Evolutionary conservation across 1,140 invertebrate species (phyloP).

Genomic region (Saccostrea glomerata): DNA sequence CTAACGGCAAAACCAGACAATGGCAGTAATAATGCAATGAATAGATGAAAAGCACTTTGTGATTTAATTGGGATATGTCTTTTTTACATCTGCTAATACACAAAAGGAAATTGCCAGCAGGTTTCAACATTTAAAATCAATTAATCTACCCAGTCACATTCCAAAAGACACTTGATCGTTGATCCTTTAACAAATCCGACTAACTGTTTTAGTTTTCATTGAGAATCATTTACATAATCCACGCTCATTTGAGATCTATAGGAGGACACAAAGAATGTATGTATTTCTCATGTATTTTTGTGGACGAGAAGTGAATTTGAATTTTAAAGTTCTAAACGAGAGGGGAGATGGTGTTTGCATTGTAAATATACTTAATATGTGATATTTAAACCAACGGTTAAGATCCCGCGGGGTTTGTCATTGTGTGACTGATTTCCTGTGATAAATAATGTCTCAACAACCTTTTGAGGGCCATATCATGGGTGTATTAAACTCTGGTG

Average conservation of each 20-base stretch:
- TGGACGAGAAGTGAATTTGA: conserved; percentile 1
- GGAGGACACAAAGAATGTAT: background rate
- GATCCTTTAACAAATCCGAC: background rate
- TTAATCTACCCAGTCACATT: conserved; percentile 5
- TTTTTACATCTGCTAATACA: conserved; percentile 21
- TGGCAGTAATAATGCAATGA: background rate
- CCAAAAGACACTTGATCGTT: background rate
- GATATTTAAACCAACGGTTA: conserved; percentile 16
- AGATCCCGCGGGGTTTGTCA: background rate
- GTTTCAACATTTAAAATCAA: conserved; percentile 25
- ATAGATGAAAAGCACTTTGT: background rate
- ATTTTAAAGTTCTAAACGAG: background rate
- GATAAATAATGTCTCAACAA: conserved; percentile 21
- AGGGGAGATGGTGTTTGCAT: background rate
- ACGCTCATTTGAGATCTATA: background rate
- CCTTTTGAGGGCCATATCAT: conserved; percentile 20
- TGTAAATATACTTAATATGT: conserved; percentile 34
- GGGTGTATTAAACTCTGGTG: conserved; percentile 16
- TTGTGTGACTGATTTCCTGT: conserved; percentile 11
- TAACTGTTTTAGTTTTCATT: background rate
- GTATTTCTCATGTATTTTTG: background rate
- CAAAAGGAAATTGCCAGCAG: background rate
- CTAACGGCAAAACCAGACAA: background rate
- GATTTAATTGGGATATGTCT: conserved; percentile 13
- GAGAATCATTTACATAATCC: background rate